Conservation (phyloP, 2,888 invertebrate genomes). For the Neoaliturus tenellus region DNA sequence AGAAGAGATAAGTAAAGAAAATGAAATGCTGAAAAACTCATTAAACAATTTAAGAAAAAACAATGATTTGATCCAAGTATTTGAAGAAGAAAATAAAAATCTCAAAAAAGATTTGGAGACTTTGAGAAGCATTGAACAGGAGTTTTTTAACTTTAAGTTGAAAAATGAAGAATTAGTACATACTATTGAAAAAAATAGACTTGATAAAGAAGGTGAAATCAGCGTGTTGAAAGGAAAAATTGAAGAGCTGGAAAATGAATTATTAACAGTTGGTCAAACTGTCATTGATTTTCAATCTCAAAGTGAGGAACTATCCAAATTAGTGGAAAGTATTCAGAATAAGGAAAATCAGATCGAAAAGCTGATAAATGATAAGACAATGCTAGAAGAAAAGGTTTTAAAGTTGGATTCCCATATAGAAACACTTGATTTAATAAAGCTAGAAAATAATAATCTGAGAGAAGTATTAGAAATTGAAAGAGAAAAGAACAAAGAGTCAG, state of each 20-base stretch:
- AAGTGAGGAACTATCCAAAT: background rate
- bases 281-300: background rate
- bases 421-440: background rate
- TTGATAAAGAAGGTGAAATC: background rate
- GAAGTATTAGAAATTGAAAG: background rate
- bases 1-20: background rate
- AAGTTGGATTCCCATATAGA: background rate
- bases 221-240: background rate
- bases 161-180: background rate
- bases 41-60: background rate
- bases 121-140: background rate
- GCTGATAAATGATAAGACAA: background rate
- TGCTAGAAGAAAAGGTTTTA: background rate
- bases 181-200: background rate
- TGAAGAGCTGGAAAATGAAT: background rate
- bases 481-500: background rate
- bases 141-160: background rate
- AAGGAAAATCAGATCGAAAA: background rate
- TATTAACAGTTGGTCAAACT: background rate
- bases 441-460: background rate
- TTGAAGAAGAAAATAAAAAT: slow-evolving; percentile 3
- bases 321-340: background rate
- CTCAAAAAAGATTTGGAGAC: background rate
- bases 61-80: background rate
- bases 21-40: background rate